phyloP scores from a whole-genome alignment of 53 echinoderm and acorn worm genomes.

The Arbacia lixula region DNA sequence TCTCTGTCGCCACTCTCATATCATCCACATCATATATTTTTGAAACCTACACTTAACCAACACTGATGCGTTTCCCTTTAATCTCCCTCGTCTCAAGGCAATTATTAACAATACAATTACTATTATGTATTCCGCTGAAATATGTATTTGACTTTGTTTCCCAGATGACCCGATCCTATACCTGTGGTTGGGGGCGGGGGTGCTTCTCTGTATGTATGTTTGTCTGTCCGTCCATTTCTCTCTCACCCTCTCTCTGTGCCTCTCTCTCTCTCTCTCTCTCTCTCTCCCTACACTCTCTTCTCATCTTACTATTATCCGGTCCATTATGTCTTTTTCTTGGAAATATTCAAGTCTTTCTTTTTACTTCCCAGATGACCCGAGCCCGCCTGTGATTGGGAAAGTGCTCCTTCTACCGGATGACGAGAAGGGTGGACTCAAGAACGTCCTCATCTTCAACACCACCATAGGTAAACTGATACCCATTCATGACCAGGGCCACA shows the following conservation, averaged over 20 bases:
- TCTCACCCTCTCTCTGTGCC: too few species aligned
- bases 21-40: not conserved
- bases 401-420: constrained; percentile 73
- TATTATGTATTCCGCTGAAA: too few species aligned
- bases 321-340: too few species aligned
- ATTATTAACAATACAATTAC: not conserved
- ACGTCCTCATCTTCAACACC: constrained; percentile 69
- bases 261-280: too few species aligned
- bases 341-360: too few species aligned
- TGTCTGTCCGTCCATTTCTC: not conserved
- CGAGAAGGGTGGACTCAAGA: constrained; percentile 69
- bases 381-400: constrained; percentile 66
- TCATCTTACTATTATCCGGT: too few species aligned
- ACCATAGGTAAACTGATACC: constrained; percentile 89
- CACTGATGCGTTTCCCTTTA: not conserved
- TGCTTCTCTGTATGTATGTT: not conserved
- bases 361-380: constrained; percentile 86
- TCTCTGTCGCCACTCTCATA: too few species aligned
- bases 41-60: not conserved
- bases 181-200: too few species aligned
- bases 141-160: too few species aligned
- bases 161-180: too few species aligned
- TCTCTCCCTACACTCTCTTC: too few species aligned
- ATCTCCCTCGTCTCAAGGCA: not conserved
- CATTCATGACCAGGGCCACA: too few species aligned